Evolutionary conservation across 1,140 invertebrate genomes (phyloP).

Genomic region (Drosophila obscura): DNA sequence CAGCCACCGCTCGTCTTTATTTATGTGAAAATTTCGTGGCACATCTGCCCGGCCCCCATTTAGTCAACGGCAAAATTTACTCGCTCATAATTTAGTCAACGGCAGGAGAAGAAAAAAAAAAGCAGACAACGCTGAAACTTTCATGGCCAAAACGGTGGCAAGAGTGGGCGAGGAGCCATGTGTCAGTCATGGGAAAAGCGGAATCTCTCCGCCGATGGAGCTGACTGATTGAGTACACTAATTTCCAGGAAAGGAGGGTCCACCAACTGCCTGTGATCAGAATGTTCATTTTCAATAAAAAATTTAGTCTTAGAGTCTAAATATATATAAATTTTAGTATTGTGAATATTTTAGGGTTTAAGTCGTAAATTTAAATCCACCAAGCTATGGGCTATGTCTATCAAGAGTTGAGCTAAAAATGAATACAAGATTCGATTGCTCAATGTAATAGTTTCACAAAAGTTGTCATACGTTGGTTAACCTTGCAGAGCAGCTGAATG

Average conservation of each 20-base stretch:
- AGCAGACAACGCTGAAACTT: constrained; percentile 25
- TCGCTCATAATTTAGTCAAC: constrained; percentile 58
- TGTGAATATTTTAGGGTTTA: too few relatives aligned
- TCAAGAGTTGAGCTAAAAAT: background rate
- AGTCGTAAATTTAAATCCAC: too few relatives aligned
- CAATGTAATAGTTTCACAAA: background rate
- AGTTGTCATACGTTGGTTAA: background rate
- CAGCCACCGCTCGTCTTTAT: constrained; percentile 28
- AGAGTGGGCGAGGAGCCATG: constrained; percentile 42
- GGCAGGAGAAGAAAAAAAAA: constrained; percentile 34
- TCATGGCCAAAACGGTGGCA: constrained; percentile 64
- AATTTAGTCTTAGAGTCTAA: constrained; percentile 5
- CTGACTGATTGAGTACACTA: constrained; percentile 51
- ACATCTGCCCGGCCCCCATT: constrained; percentile 63
- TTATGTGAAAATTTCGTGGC: constrained; percentile 72
- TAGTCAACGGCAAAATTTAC: constrained; percentile 50
- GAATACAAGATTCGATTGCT: background rate
- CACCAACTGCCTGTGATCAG: constrained; percentile 36
- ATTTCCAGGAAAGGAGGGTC: constrained; percentile 23
- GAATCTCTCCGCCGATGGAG: constrained; percentile 19
- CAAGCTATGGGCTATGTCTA: too few relatives aligned
- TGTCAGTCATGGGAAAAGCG: constrained; percentile 50
- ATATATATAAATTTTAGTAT: too few relatives aligned
- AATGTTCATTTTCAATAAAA: constrained; percentile 36
- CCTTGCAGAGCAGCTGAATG: background rate